A percentile compares a stretch with the other conserved stretches of the same genome.
These are phyloP conservation scores for Heliconius ethilla DNA, from an alignment of 2,888 invertebrate species.

Conservation along the genomic window DNA sequence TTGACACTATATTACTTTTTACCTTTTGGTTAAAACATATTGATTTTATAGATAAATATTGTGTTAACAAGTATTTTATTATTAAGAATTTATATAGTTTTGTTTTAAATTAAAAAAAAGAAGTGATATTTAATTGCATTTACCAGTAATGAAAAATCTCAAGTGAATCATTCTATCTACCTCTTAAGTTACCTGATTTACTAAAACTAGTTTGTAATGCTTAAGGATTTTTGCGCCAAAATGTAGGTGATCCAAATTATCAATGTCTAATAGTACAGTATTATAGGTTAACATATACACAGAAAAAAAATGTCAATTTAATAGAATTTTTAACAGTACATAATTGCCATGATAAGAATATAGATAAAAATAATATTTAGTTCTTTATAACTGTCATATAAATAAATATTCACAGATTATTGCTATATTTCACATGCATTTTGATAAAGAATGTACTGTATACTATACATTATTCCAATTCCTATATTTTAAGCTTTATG, in stretches of 20 bases:
- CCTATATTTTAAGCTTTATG: constrained; percentile 7
- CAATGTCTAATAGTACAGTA: constrained; percentile 3
- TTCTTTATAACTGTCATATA: neutral
- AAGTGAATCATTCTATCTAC: constrained; percentile 51
- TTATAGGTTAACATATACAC: constrained; percentile 10
- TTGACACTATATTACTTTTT: neutral
- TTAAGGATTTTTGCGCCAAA: constrained; percentile 41
- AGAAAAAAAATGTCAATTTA: constrained; percentile 6
- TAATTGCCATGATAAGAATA: neutral
- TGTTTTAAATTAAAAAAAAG: neutral
- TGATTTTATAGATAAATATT: constrained; percentile 1
- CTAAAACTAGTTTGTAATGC: constrained; percentile 36
- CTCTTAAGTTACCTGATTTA: constrained; percentile 57
- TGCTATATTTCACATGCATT: neutral
- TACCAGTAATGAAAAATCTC: constrained; percentile 22
- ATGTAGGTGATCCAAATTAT: constrained; percentile 7
- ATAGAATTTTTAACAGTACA: neutral
- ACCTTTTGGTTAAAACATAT: neutral
- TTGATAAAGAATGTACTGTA: constrained; percentile 15
- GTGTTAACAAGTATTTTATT: constrained; percentile 8
- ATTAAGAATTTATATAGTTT: neutral
- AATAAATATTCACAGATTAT: neutral
- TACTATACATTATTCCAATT: neutral
- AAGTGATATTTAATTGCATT: constrained; percentile 24
- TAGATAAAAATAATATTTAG: neutral